Evolutionary conservation across 2,113 vertebrate species (phyloP).

Genomic region (Eudyptes chrysolophus): DNA sequence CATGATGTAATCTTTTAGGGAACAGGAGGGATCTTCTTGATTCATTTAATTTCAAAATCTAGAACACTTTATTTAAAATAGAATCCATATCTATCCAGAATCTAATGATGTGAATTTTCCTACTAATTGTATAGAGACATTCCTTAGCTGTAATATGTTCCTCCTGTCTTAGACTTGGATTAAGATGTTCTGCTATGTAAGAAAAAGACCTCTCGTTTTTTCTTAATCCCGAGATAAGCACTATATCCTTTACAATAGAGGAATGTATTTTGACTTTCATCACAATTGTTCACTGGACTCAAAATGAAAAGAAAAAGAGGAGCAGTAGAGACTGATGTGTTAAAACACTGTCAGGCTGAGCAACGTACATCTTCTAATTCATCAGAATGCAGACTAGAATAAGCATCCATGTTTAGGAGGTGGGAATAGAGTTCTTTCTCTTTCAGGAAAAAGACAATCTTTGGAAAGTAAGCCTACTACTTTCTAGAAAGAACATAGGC

Average conservation of each 20-base stretch:
- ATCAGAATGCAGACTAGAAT: neutral
- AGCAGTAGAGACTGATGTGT: neutral
- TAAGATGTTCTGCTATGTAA: neutral
- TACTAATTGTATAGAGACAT: neutral
- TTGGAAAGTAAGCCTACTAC: neutral
- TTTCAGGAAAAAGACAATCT: neutral
- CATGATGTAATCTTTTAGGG: neutral
- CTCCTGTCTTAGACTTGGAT: neutral
- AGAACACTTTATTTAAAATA: neutral
- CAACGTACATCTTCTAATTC: neutral
- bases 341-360: neutral
- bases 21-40: neutral
- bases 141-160: neutral
- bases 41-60: neutral
- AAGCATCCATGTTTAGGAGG: neutral
- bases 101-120: neutral
- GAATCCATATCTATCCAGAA: neutral
- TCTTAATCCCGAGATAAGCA: neutral
- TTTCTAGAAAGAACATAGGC: neutral
- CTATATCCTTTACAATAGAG: neutral
- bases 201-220: neutral
- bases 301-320: neutral
- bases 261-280: neutral
- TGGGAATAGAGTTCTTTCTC: neutral
- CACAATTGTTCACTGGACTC: neutral